These are phyloP conservation scores for Aphrophora alni DNA, from an alignment of 2,888 invertebrate species.

Conservation along the genomic window DNA sequence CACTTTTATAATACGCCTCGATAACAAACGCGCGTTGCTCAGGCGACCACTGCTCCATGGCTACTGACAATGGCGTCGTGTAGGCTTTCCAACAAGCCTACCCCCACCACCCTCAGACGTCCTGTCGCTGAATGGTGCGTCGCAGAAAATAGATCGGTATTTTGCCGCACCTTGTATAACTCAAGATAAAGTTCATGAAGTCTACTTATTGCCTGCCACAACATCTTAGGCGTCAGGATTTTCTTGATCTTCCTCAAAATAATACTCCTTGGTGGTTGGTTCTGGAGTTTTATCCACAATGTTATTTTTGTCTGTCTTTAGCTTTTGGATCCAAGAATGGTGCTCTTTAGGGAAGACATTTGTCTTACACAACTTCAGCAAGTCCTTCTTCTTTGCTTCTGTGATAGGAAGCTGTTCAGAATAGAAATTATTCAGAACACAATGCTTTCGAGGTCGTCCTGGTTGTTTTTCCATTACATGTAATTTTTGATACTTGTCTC, in stretches of 20 bases:
- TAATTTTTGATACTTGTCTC: not conserved
- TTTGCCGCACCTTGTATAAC: too few species aligned
- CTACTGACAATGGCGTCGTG: too few species aligned
- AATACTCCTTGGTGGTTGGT: not conserved
- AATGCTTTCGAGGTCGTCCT: slow-evolving; percentile 11
- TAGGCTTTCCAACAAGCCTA: too few species aligned
- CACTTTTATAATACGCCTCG: too few species aligned
- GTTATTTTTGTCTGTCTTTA: not conserved
- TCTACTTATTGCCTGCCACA: too few species aligned
- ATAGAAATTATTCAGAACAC: not conserved
- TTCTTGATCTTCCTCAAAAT: not conserved
- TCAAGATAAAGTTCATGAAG: too few species aligned
- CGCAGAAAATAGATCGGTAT: too few species aligned
- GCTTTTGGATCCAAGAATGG: not conserved
- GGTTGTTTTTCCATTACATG: slow-evolving; percentile 2
- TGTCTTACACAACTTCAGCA: slow-evolving; percentile 11
- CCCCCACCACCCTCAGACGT: too few species aligned
- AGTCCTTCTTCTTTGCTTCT: slow-evolving; percentile 12
- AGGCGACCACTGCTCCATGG: too few species aligned
- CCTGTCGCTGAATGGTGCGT: too few species aligned
- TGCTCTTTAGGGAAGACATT: slow-evolving; percentile 13
- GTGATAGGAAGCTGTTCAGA: slow-evolving; percentile 1
- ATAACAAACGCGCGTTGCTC: too few species aligned
- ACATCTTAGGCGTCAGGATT: not conserved
- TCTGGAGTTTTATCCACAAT: slow-evolving; percentile 9